Evolutionary conservation across 2,797 vertebrate species (phyloP), one percentile per base, ranked within the genome.

Genomic region (Poecile montanus): DNA sequence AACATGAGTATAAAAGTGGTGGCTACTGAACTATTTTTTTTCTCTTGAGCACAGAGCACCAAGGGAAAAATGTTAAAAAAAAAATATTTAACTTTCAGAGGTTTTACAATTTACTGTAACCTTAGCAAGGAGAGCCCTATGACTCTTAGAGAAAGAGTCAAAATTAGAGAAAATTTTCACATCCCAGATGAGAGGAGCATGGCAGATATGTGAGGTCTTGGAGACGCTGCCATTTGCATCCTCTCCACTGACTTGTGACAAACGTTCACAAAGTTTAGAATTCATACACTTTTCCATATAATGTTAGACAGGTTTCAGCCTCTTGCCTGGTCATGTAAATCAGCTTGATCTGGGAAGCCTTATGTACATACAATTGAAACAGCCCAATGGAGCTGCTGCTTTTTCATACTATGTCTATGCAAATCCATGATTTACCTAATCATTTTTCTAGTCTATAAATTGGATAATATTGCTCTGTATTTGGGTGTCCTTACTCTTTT

Each of bases 11-110:
- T 23, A 85, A 93, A 85, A 16, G 16, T 45, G 19, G 5, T 44
- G 29, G 84, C 78, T 77, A 19, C 6, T 58, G 4, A 2, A 20
- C 2, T 22, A 1, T 30, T 29, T 48, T 30, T 22, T 12, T 14
- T 1, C 9, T 27, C 10, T 36, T 32, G 10, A 48, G 4, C n/a
- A 58, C 2, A 53, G 11, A 48, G 0, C 3, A 27, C 9, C 17
- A 68, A 58, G 15, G 8, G 6, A 13, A 77, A 87, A 87, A 86
- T 8, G 1, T 20, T 42, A 54, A 88, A 44, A 32, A 27, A 16
- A 19, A 1, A 51, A 16, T 7, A 21, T 50, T 30, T 29, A 58
- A 34, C 20, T 77, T 62, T 72, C 8, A 27, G 38, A 2, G 16
- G 50, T 83, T 72, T 74, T 68, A 12, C 76, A 48, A 75, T 74